Conservation (phyloP, 2,113 vertebrate species). For the Brachypteracias leptosomus region DNA sequence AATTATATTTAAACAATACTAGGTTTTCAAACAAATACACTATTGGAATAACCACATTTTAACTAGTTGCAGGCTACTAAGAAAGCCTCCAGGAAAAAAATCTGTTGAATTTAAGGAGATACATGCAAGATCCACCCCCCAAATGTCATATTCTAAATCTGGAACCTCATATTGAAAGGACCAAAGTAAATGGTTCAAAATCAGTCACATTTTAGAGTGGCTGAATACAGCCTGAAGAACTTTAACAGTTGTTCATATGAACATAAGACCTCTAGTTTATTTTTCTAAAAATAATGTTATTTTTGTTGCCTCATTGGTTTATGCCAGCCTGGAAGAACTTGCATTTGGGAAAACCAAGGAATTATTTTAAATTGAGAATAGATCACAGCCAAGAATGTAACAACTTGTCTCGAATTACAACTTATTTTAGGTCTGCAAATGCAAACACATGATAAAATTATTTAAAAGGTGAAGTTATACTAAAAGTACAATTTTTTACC, state of each 20-base stretch:
- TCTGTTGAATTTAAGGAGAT: neutral
- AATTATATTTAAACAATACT: neutral
- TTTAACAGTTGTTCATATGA: neutral
- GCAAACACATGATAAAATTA: conserved; percentile 14
- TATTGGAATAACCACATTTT: neutral
- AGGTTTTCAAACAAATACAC: neutral
- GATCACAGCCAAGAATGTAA: neutral
- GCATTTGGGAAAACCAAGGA: neutral
- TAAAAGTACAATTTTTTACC: neutral
- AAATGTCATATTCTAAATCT: neutral
- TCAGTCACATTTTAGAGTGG: neutral
- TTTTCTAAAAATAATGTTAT: conserved; percentile 12
- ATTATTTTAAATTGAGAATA: conserved; percentile 23
- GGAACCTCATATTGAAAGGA: neutral
- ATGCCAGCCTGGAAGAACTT: neutral
- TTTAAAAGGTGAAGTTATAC: neutral
- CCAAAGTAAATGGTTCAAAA: neutral
- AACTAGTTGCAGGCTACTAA: neutral
- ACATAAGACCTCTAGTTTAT: neutral
- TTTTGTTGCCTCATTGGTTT: neutral
- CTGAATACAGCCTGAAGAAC: neutral
- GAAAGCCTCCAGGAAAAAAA: neutral
- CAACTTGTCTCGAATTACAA: neutral
- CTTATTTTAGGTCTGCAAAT: conserved; percentile 15
- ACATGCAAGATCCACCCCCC: neutral